A percentile compares a stretch with the other conserved stretches of the same genome.
Conservation (phyloP, 2,797 vertebrate species). For the Pangasius larnaudii region DNA sequence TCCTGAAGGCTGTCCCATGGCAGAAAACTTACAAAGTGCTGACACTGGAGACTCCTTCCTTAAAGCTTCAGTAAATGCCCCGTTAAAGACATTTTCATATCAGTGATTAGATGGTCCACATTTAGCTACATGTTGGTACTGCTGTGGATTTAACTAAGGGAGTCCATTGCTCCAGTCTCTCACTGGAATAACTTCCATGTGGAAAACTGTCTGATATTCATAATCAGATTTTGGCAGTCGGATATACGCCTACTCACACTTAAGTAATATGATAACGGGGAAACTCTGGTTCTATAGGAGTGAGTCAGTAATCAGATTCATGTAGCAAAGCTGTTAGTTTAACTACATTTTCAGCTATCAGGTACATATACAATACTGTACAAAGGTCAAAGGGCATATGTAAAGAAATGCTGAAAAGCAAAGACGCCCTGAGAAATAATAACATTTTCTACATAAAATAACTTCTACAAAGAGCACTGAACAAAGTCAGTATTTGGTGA, state of each 20-base stretch:
- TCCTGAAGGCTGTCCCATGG: not conserved
- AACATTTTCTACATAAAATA: too few relatives aligned
- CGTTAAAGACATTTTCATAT: too few relatives aligned
- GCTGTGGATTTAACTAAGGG: not conserved
- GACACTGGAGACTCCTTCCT: not conserved
- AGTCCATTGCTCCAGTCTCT: not conserved
- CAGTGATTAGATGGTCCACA: not conserved
- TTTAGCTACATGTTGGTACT: not conserved
- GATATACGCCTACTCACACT: not conserved
- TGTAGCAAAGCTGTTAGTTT: not conserved
- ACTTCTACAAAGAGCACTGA: not conserved
- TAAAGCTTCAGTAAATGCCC: not conserved
- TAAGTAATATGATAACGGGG: not conserved
- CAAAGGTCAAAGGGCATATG: not conserved
- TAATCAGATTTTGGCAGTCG: not conserved
- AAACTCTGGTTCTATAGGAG: not conserved
- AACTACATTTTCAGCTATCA: not conserved
- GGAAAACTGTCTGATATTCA: not conserved
- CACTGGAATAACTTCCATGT: not conserved
- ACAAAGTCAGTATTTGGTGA: too few relatives aligned
- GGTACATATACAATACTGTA: not conserved
- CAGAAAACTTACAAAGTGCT: not conserved
- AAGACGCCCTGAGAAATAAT: not conserved
- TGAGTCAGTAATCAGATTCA: not conserved
- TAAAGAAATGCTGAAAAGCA: not conserved